Evolutionary conservation across 2,797 vertebrate genomes (phyloP), one percentile per base, ranked within the genome.

Genomic region (Cossypha niveicapilla): DNA sequence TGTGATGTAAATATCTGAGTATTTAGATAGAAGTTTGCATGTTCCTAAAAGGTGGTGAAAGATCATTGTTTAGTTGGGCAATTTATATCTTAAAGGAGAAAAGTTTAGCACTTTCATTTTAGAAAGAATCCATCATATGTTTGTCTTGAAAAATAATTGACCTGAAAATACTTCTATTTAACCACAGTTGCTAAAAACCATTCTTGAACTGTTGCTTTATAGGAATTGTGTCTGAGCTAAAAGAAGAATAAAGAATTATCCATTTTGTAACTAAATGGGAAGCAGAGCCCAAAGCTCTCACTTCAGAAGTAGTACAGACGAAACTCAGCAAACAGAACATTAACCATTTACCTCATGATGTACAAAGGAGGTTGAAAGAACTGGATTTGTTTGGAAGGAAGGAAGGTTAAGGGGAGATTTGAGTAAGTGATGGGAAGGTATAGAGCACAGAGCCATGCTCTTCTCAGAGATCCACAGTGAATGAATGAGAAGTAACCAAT

Each of bases 111-210:
- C 37, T 88, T 88, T 21, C 3, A 8, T 82, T 80, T 86, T 47
- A 28, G 39, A 66, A 84, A 75, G 44, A 78, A 51, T 4, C 9
- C 18, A 8, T 22, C 2, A 1, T 10, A 13, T 60, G 3, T 48
- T 73, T 78, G 63, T 74, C 47, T 45, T 60, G 51, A 72, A 89
- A 86, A 89, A 50, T 23, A 71, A 74, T 28, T 90, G 28, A 56
- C 44, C 18, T 66, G 57, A 73, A 66, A 35, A n/a, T 80, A 50
- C 11, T 63, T 93, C 12, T 62, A 10, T 62, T 30, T 74, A n/a
- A 51, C 37, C 13, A 8, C 56, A n/a, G 21, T 73, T 73, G 25
- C 14, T 76, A 58, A 86, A 83, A 71, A 28, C 41, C 13, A 4
- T n/a, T 58, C 18, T 37, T 65, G 53, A 51, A 24, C 28, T 47